phyloP scores from a whole-genome alignment of 2,113 vertebrate genomes.

The Synchiropus splendidus region DNA sequence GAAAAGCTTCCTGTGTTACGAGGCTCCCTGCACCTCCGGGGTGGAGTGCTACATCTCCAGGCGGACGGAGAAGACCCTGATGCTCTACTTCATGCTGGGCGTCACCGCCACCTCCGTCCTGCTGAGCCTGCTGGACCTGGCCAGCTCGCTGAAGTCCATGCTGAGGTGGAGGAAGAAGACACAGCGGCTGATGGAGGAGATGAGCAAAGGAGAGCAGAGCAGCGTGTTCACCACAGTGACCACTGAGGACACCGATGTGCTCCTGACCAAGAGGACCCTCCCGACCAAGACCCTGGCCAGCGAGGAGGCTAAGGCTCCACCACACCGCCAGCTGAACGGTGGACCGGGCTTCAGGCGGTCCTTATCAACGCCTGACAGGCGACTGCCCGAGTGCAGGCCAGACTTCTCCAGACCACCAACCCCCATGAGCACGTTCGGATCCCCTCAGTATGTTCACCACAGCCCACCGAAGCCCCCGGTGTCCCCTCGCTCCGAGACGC shows the following conservation, averaged over 20 bases:
- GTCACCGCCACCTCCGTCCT: slow-evolving; percentile 16
- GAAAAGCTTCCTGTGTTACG: slow-evolving; percentile 34
- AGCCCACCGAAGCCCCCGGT: slow-evolving; percentile 15
- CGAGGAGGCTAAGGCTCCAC: not conserved
- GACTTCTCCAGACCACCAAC: rapidly evolving
- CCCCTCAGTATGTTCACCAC: slow-evolving; percentile 10
- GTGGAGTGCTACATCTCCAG: slow-evolving; percentile 42
- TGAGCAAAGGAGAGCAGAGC: slow-evolving; percentile 30
- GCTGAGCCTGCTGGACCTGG: slow-evolving; percentile 28
- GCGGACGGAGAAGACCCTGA: slow-evolving; percentile 29
- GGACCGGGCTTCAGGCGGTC: not conserved
- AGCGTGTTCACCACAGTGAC: not conserved
- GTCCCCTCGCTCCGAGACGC: slow-evolving; percentile 4
- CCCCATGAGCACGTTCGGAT: not conserved
- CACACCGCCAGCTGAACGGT: not conserved
- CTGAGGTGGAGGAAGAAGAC: slow-evolving; percentile 18
- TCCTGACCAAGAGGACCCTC: slow-evolving; percentile 2
- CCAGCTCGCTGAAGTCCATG: slow-evolving; percentile 16
- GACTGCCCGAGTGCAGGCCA: rapidly evolving
- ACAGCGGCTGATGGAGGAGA: slow-evolving; percentile 19
- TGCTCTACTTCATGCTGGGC: slow-evolving; percentile 38
- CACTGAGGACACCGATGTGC: slow-evolving; percentile 10
- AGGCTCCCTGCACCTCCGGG: slow-evolving; percentile 39
- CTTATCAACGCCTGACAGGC: not conserved
- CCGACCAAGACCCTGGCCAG: slow-evolving; percentile 1